Base-by-base conservation (phyloP, 2,888 invertebrate genomes). In the Scaeva pyrastri region DNA sequence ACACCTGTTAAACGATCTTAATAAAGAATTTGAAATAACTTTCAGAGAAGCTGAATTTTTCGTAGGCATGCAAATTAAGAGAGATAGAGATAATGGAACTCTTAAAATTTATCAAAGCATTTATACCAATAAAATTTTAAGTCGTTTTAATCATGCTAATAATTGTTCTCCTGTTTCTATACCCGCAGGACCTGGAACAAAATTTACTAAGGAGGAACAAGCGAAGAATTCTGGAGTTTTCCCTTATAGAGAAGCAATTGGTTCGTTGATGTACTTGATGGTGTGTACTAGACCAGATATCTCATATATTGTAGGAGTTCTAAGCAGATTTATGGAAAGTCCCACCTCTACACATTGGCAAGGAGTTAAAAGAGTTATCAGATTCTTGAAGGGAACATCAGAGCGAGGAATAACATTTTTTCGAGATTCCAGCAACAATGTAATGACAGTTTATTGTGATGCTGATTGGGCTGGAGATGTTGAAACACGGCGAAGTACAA, bases 221-320 rank as follows among this genome's bases (percentile, higher is more conserved):
- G 39, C 12, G 39, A 45, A 56, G n/a, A n/a, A n/a, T n/a, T n/a
- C 26, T 45, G 12, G 52, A 12, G 31, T 52, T 41, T 76, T 71
- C 56, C 81, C 77, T 14, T 78, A 78, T 70, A 50, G 77, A 14
- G 74, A 88, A 66, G 66, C 74, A 16, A 60, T 80, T 56, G 79
- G 83, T 21, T 43, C 43, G n/a, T n/a, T 43, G 43, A 43, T 43
- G 43, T 43, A 43, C n/a, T 43, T 43, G 43, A 43, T 4, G 2
- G 43, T 43, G 43, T 43, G 43, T 43, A 43, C 43, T n/a, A 43
- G 43, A 43, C 43, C 43, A 43, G 31, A 31, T 31, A 31, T 31
- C 31, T 31, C 31, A 31, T 31, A 31, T 7, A 31, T 31, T 6
- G 70, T 86, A 14, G 71, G 77, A 45, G 60, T 58, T 26, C 72